Conservation (phyloP, 2,113 vertebrate genomes). For the Anolis carolinensis region DNA sequence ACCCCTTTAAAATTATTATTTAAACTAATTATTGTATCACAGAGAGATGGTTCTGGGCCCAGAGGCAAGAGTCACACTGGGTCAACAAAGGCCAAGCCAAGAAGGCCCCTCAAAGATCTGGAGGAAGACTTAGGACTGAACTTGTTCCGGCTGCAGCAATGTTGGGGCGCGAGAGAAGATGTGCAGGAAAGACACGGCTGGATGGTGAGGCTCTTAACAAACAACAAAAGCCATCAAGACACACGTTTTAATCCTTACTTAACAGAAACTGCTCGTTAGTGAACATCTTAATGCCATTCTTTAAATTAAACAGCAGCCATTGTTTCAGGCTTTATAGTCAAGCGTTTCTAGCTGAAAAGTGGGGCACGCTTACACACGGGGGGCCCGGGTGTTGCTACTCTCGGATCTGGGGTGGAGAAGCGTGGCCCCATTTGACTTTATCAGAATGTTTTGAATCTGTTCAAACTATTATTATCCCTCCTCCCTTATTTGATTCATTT, state of each 20-base stretch:
- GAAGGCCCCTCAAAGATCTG: background rate
- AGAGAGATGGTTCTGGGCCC: background rate
- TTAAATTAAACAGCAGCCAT: constrained; percentile 46
- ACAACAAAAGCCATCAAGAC: constrained; percentile 40
- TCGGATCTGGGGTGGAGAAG: too few species aligned
- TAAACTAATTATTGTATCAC: background rate
- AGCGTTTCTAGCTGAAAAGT: constrained; percentile 22
- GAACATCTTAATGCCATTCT: constrained; percentile 38
- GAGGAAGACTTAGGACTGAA: too few species aligned
- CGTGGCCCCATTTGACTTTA: too few species aligned
- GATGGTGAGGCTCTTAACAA: constrained; percentile 41
- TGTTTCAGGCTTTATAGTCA: constrained; percentile 31
- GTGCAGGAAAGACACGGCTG: constrained; percentile 11
- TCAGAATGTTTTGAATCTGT: too few species aligned
- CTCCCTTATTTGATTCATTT: too few species aligned
- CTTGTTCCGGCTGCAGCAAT: too few species aligned
- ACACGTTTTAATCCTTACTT: constrained; percentile 43
- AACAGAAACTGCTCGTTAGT: constrained; percentile 38
- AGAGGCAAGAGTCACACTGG: background rate
- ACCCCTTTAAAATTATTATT: too few species aligned
- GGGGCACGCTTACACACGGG: background rate
- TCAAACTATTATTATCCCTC: too few species aligned
- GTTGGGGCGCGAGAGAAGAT: background rate
- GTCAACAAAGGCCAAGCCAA: background rate
- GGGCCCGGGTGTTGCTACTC: too few species aligned